These are phyloP conservation scores for Epinotia nisella DNA, from an alignment of 2,888 invertebrate genomes.

Conservation along the genomic window DNA sequence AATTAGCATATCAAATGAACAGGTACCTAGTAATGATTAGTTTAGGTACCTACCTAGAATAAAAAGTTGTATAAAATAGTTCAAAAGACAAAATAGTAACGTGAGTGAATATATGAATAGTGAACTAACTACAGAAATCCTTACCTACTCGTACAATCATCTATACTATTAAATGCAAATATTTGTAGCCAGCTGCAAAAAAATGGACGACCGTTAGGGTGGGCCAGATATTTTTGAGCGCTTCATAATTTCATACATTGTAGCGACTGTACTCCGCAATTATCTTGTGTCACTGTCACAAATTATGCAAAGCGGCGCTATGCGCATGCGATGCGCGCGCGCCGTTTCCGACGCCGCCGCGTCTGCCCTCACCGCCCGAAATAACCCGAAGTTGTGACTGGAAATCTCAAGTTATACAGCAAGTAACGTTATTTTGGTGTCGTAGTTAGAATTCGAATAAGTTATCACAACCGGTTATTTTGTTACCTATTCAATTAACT, in stretches of 20 bases:
- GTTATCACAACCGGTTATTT: not conserved
- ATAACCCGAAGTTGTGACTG: conserved; percentile 24
- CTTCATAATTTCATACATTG: not conserved
- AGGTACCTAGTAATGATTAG: too few relatives aligned
- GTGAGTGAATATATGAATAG: too few relatives aligned
- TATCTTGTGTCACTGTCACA: conserved; percentile 5
- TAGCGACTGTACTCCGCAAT: not conserved
- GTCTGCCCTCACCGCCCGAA: conserved; percentile 53
- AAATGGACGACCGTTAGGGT: too few relatives aligned
- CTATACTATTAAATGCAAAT: too few relatives aligned
- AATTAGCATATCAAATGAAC: too few relatives aligned
- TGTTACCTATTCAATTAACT: not conserved
- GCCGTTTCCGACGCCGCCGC: conserved; percentile 59
- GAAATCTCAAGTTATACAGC: not conserved
- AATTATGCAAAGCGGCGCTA: conserved; percentile 44
- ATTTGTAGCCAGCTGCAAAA: too few relatives aligned
- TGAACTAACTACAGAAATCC: too few relatives aligned
- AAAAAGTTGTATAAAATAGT: too few relatives aligned
- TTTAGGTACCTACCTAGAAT: too few relatives aligned
- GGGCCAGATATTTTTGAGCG: too few relatives aligned
- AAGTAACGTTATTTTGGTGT: not conserved
- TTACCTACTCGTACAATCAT: too few relatives aligned
- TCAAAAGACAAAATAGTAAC: too few relatives aligned
- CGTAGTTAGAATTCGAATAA: not conserved
- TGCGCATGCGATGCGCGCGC: conserved; percentile 54